phyloP scores from a whole-genome alignment of 2,888 invertebrate genomes.

The Acrobeloides nanus region DNA sequence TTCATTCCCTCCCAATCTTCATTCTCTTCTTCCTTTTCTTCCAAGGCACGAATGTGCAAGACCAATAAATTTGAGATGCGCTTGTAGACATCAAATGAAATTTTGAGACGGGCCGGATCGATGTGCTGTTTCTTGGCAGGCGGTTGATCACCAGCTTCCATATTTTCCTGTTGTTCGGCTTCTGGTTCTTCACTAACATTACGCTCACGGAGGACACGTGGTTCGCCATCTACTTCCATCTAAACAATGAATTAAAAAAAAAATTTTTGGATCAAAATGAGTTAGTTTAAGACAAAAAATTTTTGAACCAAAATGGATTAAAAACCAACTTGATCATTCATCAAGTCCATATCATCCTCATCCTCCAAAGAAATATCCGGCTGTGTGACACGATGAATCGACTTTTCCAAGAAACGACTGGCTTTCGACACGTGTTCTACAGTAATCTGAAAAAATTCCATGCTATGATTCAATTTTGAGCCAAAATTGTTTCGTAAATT shows the following conservation, averaged over 20 bases:
- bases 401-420: constrained; percentile 62
- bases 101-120: constrained; percentile 53
- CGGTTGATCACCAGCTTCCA: background rate
- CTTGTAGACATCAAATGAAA: constrained; percentile 89
- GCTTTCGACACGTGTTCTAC: constrained; percentile 84
- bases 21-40: constrained; percentile 57
- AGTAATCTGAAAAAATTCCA: constrained; percentile 61
- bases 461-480: too few relatives aligned
- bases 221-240: constrained; percentile 1
- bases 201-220: constrained; percentile 6
- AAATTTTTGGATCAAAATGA: background rate
- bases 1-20: constrained; percentile 43
- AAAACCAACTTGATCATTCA: background rate
- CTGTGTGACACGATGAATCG: constrained; percentile 68
- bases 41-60: constrained; percentile 77
- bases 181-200: constrained; percentile 7
- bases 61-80: constrained; percentile 82
- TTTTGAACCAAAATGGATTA: too few relatives aligned
- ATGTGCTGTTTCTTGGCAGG: constrained; percentile 8
- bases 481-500: too few relatives aligned
- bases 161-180: constrained; percentile 4
- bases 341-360: background rate
- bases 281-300: background rate
- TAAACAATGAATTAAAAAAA: background rate
- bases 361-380: constrained; percentile 76